Evolutionary conservation across 64 coral and sea anemone species (phyloP), one percentile per base, ranked within the genome.

Genomic region (Cladopsammia gracilis): DNA sequence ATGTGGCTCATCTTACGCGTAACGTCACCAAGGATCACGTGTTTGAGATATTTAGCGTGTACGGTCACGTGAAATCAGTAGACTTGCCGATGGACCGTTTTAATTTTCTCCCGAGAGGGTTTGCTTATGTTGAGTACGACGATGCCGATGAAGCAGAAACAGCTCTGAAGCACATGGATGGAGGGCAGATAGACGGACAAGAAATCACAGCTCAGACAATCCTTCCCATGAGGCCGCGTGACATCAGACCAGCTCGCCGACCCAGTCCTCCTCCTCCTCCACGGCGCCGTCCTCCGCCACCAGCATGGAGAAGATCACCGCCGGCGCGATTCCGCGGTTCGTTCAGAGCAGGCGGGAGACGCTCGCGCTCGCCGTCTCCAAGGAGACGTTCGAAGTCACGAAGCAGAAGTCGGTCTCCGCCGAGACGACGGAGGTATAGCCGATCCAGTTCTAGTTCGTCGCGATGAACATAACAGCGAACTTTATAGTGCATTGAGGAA

Each of bases 1-100:
- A 96, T 64, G 83, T 99, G 47, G 87, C 88, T 64, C 91, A 92
- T 86, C 83, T 99, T 34, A 94, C 98, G 58, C 91, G 98, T 73
- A 99, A 99, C 43, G 94, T 99, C 6, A 96, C 89, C 64, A 96
- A 96, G 61, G 98, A 99, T 78, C 98, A 99, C 65, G 91, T 99
- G 51, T 92, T 92, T 82, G 98, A 99, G 65, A 96, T 99, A 76
- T 99, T 99, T 83, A 94, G 98, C 54, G 77, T 99, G 11, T 99
- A 99, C 74, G 98, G 98, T 15, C 91, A 96, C 57, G 91, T 99
- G 48, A 91, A 96, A 47, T n/a, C 94, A 48, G 98, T 99, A 34
- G 98, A 99, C 82, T 73, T 96, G 68, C 98, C 98, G 25, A 94
- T 91, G 72, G 94, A 93, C 75, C 90, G 98, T 51, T 94, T 94